These are phyloP conservation scores for Plecotus auritus DNA, from an alignment of 2,113 vertebrate species.

Conservation along the genomic window DNA sequence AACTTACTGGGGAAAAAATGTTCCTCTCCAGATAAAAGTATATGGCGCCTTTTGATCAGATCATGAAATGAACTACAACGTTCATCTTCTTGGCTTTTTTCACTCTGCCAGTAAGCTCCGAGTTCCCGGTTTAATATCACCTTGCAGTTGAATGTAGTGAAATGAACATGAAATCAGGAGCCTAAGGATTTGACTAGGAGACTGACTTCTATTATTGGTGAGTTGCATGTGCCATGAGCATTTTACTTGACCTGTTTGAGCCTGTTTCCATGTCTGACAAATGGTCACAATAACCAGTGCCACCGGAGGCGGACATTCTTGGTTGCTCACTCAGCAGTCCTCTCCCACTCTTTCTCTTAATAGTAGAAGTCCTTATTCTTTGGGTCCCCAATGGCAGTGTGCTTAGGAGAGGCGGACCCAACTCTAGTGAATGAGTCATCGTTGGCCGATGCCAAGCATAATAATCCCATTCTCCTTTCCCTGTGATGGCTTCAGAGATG, in stretches of 20 bases:
- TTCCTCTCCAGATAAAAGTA: neutral
- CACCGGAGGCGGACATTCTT: neutral
- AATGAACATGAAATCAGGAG: neutral
- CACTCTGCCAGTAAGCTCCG: neutral
- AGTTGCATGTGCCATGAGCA: neutral
- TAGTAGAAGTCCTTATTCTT: neutral
- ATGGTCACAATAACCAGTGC: neutral
- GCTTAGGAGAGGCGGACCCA: neutral
- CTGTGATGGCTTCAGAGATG: neutral
- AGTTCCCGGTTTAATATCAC: neutral
- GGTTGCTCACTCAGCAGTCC: neutral
- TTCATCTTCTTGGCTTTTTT: neutral
- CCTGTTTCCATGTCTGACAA: neutral
- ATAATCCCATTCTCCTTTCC: neutral
- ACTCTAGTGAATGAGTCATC: neutral
- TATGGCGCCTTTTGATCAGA: neutral
- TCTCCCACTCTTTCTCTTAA: neutral
- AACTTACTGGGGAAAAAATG: neutral
- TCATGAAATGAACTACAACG: neutral
- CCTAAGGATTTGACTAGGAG: neutral
- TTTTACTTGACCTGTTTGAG: neutral
- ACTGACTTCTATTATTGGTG: neutral
- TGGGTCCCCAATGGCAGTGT: no score
- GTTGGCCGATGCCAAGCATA: neutral
- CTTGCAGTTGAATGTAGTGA: neutral